Conservation (phyloP, 2,113 vertebrate species). For the Gavia stellata region DNA sequence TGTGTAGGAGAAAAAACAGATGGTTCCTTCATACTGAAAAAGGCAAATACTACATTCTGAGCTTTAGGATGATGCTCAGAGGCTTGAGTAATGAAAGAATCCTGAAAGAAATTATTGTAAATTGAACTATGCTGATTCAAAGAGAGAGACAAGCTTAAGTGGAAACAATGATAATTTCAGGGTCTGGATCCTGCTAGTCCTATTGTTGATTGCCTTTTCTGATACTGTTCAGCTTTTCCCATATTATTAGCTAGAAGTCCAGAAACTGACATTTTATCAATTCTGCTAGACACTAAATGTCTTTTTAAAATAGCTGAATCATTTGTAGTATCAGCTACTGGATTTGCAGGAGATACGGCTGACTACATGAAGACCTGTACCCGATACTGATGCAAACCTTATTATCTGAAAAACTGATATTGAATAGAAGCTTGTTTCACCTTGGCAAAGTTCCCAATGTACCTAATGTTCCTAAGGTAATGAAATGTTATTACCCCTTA, state of each 20-base stretch:
- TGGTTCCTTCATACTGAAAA: constrained; percentile 37
- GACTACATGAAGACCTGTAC: background rate
- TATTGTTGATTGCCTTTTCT: background rate
- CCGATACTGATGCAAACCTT: background rate
- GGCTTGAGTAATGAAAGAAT: background rate
- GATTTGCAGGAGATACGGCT: background rate
- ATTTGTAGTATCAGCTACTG: background rate
- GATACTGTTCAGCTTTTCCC: background rate
- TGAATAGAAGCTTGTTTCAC: background rate
- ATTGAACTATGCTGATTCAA: background rate
- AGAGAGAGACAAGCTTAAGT: background rate
- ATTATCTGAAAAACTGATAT: background rate
- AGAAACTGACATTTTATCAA: background rate
- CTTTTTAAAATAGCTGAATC: background rate
- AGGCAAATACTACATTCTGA: constrained; percentile 46
- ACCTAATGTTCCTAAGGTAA: background rate
- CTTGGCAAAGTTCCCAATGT: background rate
- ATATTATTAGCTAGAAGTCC: background rate
- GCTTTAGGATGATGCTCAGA: background rate
- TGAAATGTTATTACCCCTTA: background rate
- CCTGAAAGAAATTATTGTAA: background rate
- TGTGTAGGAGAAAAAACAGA: constrained; percentile 63
- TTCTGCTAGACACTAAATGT: background rate
- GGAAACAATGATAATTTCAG: background rate
- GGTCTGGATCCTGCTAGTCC: background rate